Base-by-base conservation (phyloP, 2,113 vertebrate genomes). In the Nesogale talazaci region DNA sequence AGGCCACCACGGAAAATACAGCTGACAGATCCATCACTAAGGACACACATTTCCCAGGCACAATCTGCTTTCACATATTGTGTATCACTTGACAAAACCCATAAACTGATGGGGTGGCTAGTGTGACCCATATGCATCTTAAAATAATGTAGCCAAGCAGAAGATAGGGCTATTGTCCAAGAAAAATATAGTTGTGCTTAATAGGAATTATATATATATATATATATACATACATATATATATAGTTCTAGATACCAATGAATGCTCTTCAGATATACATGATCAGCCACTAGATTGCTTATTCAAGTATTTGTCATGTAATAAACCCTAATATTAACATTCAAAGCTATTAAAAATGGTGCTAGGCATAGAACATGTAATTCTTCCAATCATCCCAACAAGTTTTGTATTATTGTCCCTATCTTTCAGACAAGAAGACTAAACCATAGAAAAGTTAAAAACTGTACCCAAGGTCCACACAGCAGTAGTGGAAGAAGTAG, bases 71-170 rank as follows among this genome's bases (percentile, higher is more conserved):
- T 52, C 23, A 83, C 8, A 20, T 83, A 69, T 59, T 36, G 81
- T 59, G 1, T 67, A 40, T 86, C 56, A 74, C 59, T 86, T 90
- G 80, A 92, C 34, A 40, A 36, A 95, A 38, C 38, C 23, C 92
- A n/a, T 57, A 2, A 87, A 42, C 17, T 40, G 17, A 0, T 90
- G 38, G 79, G 6, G 61, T 84, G 78, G 57, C 7, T 59, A 74
- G 61, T 52, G 42, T 46, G 27, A 78, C 63, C 77, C 27, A 56
- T 65, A 0, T 52, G 3, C 82, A 52, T 67, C 92, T 90, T 88
- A 38, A 93, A 61, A 38, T 38, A 80, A 63, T 63, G 0, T 63
- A 70, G 61, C 29, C 57, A 83, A 80, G 8, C 29, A 88, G 52
- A 92, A 34, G n/a, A 72, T 14, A 40, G 27, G 14, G 20, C 0